Conservation (phyloP, 2,888 invertebrate genomes). For the Drosophila falleni region DNA sequence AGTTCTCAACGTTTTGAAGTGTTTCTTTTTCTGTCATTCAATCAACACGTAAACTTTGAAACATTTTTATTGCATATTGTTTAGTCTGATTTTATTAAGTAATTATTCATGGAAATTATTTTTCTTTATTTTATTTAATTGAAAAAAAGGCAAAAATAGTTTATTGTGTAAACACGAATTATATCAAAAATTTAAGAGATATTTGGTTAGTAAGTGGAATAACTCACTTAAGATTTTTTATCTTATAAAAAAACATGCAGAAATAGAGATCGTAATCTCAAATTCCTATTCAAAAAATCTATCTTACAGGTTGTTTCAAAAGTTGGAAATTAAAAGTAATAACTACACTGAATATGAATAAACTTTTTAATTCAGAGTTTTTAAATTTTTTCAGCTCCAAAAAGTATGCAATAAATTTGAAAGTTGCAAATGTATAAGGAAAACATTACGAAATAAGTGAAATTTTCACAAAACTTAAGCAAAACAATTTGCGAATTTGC, state of each 20-base stretch:
- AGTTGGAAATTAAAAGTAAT: no score
- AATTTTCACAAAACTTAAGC: not conserved
- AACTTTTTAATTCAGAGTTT: not conserved
- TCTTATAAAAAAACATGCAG: no score
- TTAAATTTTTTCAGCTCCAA: not conserved
- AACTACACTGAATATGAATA: not conserved
- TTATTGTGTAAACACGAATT: no score
- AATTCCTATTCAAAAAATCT: no score
- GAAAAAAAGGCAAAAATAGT: no score
- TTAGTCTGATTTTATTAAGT: not conserved
- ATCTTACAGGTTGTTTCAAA: no score
- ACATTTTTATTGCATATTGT: not conserved
- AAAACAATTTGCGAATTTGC: not conserved
- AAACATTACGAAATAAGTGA: not conserved
- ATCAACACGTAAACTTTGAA: not conserved
- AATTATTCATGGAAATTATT: not conserved
- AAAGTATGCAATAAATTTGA: slow-evolving; percentile 10
- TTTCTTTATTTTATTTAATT: no score
- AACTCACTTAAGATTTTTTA: no score
- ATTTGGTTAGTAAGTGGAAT: no score
- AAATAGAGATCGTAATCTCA: no score
- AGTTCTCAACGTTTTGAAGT: slow-evolving; percentile 7
- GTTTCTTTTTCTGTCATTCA: not conserved
- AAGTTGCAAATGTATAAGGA: not conserved
- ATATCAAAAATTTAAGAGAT: no score